A percentile compares a stretch with the other conserved stretches of the same genome.
Evolutionary conservation across 2,888 invertebrate genomes (phyloP).

Genomic region (Neocrepidodera transversa): DNA sequence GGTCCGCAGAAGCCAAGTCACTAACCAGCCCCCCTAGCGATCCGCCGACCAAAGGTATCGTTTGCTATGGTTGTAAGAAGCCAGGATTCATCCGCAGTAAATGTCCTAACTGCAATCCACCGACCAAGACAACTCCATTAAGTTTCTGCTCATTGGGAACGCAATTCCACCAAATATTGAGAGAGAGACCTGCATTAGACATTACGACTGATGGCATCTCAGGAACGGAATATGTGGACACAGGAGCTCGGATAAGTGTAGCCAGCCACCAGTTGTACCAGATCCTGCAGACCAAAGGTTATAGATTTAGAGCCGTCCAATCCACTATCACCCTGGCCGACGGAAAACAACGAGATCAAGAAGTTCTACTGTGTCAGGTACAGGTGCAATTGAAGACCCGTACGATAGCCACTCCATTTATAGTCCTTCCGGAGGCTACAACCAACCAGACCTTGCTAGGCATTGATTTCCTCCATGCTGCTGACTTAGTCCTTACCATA

Average conservation of each 20-base stretch:
- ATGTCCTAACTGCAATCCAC: background rate
- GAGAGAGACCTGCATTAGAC: background rate
- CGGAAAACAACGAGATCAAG: background rate
- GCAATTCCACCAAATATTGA: background rate
- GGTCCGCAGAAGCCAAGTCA: background rate
- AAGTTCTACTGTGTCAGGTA: background rate
- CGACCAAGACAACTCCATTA: background rate
- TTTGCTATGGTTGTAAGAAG: background rate
- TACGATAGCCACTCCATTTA: slow-evolving; percentile 6
- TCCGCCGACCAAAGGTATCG: background rate
- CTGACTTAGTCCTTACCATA: slow-evolving; percentile 1
- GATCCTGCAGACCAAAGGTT: background rate
- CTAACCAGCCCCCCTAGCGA: background rate
- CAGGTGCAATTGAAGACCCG: background rate
- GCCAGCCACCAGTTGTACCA: background rate
- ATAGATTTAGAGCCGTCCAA: background rate
- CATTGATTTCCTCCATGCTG: slow-evolving; percentile 7
- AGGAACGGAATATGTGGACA: no score
- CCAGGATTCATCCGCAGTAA: background rate
- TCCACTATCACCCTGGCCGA: slow-evolving; percentile 1
- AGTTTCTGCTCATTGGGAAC: background rate
- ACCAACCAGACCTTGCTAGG: slow-evolving; percentile 6
- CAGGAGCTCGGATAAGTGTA: background rate
- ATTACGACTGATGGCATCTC: background rate
- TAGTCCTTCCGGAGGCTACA: slow-evolving; percentile 2